Percentiles rank a stretch among this genome's conserved stretches.
Evolutionary conservation across 2,113 vertebrate species (phyloP).

Genomic region (Ceyx margarethae): DNA sequence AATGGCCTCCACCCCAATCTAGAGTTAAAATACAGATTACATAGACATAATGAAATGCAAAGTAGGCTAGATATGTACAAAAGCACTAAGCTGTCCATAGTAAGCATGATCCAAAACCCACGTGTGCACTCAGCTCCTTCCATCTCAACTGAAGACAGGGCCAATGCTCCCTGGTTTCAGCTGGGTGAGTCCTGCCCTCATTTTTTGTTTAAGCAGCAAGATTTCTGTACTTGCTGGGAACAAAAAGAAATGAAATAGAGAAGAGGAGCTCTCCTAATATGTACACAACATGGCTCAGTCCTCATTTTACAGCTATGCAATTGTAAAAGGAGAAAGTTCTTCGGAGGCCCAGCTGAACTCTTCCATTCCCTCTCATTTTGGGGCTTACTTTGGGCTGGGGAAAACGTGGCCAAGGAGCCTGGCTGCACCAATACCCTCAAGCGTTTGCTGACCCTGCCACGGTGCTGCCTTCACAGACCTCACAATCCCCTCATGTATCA

Average conservation of each 20-base stretch:
- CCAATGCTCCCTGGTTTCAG: background rate
- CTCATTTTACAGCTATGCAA: background rate
- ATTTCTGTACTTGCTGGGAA: background rate
- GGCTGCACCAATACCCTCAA: background rate
- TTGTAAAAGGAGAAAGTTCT: background rate
- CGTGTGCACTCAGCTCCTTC: fast-evolving
- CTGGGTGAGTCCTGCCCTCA: background rate
- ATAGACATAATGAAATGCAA: background rate
- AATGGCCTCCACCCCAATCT: background rate
- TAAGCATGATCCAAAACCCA: background rate
- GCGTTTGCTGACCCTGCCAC: background rate
- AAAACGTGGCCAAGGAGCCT: background rate
- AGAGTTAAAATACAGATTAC: background rate
- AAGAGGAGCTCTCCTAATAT: background rate
- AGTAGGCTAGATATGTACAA: background rate
- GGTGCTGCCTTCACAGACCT: background rate
- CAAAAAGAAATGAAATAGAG: background rate
- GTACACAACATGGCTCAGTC: fast-evolving
- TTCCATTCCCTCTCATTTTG: background rate
- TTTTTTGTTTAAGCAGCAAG: background rate
- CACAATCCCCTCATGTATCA: background rate
- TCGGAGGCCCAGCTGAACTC: background rate
- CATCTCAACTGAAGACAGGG: background rate
- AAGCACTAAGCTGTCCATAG: background rate
- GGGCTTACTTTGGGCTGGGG: background rate